Base-by-base conservation (phyloP, 2,888 invertebrate species). In the Phymatocera aterrima region DNA sequence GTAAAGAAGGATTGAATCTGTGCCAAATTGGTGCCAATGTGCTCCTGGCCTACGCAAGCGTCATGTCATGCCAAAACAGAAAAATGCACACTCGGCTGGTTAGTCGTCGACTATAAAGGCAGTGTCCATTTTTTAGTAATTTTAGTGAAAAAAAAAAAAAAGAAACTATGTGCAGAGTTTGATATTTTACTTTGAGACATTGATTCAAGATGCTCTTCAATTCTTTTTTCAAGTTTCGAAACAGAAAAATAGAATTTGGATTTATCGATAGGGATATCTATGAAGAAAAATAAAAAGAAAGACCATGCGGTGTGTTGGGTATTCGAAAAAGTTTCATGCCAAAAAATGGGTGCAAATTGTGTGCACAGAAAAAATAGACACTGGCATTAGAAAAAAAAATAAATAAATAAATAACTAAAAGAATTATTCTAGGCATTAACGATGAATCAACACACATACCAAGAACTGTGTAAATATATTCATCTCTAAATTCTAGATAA, bases 61-160 rank as follows among this genome's bases (percentile, higher is more conserved):
- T 86, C 90, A 90, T 90, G 89, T 90, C 87, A 86, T 87, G 90
- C 90, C 88, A 90, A 87, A 90, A 88, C 88, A 90, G 88, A 90
- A 88, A 88, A 82, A 86, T 83, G 86, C 87, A 89, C 87, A 87
- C 87, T 88, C 85, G 85, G 82, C 87, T 80, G 84, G 88, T 89
- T 89, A 89, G 87, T 88, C 82, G 84, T 84, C 84, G 83, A 85
- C 83, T 85, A 85, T 80, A 83, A 74, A 77, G n/a, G 81, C 85
- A 85, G 86, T 85, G 87, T 88, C 87, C 82, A 87, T 85, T 86
- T 84, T 85, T 83, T 15, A 46, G 40, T 15, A 68, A 46, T 46
- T 34, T 28, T 40, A 40, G 40, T 5, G 40, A 40, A 8, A 40
- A 40, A 40, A 40, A 40, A 40, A 40, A 5, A 40, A 40, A 5